Conservation (phyloP, 2,113 vertebrate species). For the Syrrhaptes paradoxus region DNA sequence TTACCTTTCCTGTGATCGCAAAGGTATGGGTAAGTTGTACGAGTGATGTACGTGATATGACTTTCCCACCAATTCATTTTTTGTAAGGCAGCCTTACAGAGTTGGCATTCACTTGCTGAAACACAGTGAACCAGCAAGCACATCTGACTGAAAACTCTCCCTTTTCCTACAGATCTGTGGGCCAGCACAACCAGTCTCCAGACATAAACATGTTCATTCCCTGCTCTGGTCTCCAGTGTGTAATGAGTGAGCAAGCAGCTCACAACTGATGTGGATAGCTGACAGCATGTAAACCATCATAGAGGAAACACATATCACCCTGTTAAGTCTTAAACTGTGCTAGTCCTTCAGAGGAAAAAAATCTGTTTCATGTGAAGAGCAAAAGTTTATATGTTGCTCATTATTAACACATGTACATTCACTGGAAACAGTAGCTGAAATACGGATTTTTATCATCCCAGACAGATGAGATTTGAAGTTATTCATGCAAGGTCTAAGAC, state of each 20-base stretch:
- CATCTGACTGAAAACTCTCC: background rate
- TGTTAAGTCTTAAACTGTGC: background rate
- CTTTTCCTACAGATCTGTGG: background rate
- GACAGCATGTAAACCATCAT: background rate
- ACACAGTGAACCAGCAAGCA: background rate
- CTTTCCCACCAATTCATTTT: background rate
- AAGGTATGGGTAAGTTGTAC: background rate
- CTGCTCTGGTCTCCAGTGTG: background rate
- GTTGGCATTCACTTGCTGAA: background rate
- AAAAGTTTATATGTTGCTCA: background rate
- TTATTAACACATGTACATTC: background rate
- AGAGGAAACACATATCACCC: background rate
- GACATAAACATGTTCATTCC: fast-evolving
- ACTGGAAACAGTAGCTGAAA: background rate
- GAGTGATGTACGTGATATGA: background rate
- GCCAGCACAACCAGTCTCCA: background rate
- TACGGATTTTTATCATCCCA: background rate
- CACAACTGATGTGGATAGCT: background rate
- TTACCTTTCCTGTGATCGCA: background rate
- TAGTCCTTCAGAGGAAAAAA: background rate
- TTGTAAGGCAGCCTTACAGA: background rate
- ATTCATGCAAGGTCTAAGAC: background rate
- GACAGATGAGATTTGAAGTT: background rate
- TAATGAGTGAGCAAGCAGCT: background rate
- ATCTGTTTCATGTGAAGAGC: fast-evolving